Evolutionary conservation across 2,113 vertebrate genomes (phyloP).

Genomic region (Cyprinus carpio): DNA sequence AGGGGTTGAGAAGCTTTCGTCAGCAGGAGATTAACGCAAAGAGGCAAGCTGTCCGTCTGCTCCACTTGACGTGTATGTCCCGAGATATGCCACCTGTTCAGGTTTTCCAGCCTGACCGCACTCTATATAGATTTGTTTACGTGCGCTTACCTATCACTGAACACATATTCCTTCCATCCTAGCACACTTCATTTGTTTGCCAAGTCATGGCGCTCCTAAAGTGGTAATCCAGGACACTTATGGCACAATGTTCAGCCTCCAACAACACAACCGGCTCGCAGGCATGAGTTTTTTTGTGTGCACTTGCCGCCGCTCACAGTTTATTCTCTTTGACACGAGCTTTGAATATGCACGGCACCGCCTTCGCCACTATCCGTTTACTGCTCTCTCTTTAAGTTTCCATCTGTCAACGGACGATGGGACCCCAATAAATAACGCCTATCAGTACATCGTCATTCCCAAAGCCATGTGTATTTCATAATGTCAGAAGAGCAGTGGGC

Average conservation of each 20-base stretch:
- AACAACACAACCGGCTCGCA: conserved; percentile 2
- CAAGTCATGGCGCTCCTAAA: conserved; percentile 13
- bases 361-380: conserved; percentile 22
- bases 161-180: not conserved
- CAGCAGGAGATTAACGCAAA: conserved; percentile 68
- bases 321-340: conserved; percentile 12
- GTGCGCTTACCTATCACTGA: conserved; percentile 50
- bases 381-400: conserved; percentile 34
- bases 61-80: conserved; percentile 61
- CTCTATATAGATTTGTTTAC: conserved; percentile 68
- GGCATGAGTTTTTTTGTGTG: not conserved
- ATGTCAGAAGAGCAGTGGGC: not conserved
- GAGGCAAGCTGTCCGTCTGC: conserved; percentile 66
- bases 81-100: conserved; percentile 70
- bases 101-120: conserved; percentile 68
- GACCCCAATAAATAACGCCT: conserved; percentile 31
- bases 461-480: conserved; percentile 22
- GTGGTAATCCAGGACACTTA: conserved; percentile 15
- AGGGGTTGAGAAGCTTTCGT: conserved; percentile 62
- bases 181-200: not conserved
- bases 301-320: not conserved
- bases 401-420: conserved; percentile 45
- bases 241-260: conserved; percentile 20
- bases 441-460: conserved; percentile 45
- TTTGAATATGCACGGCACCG: conserved; percentile 20